Percentiles rank a stretch among this genome's conserved stretches.
These are phyloP conservation scores for Eurypyga helias DNA, from an alignment of 2,113 vertebrate species.

Conservation along the genomic window DNA sequence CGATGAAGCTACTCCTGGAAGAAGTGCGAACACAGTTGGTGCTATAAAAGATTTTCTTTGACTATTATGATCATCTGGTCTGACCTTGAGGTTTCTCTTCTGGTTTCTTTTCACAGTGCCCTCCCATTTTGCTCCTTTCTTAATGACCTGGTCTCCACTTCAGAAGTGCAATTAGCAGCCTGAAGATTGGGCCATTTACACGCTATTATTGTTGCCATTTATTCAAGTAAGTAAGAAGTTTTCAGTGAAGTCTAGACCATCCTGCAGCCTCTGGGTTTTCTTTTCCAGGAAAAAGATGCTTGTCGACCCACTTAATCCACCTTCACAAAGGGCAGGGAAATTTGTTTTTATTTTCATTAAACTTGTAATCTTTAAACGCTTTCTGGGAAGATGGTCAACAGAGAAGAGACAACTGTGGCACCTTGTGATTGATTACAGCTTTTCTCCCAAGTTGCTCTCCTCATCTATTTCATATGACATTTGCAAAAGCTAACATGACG, in stretches of 20 bases:
- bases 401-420: slow-evolving; percentile 14
- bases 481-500: slow-evolving; percentile 60
- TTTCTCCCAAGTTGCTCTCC: slow-evolving; percentile 48
- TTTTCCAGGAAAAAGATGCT: not conserved
- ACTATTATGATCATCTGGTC: not conserved
- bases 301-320: not conserved
- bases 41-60: not conserved
- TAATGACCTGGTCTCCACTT: not conserved
- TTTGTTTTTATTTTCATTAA: not conserved
- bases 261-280: not conserved
- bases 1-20: not conserved
- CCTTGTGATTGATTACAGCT: slow-evolving; percentile 52
- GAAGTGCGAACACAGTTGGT: not conserved
- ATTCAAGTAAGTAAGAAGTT: not conserved
- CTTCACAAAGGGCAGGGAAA: not conserved
- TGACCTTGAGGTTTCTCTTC: not conserved
- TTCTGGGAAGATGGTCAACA: slow-evolving; percentile 44
- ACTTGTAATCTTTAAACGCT: slow-evolving; percentile 15
- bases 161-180: not conserved
- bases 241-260: not conserved
- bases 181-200: not conserved
- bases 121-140: not conserved
- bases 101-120: not conserved
- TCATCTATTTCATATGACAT: slow-evolving; percentile 64
- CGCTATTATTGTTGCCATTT: not conserved